Evolutionary conservation across 2,113 vertebrate genomes (phyloP), one percentile per base, ranked within the genome.

Genomic region (Coptodon rendalli): DNA sequence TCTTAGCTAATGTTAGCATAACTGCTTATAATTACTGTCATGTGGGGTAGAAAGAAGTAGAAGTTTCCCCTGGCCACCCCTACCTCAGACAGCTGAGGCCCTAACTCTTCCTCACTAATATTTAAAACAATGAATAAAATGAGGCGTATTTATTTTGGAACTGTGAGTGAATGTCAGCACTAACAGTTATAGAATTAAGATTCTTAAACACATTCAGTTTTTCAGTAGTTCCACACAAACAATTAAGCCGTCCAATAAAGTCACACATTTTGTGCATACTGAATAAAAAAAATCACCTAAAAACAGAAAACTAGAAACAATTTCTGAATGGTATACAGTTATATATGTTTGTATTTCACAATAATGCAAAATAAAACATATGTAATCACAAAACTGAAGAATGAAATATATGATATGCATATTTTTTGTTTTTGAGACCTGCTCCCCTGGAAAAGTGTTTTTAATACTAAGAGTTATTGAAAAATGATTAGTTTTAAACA

Each of bases 51-150:
- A 54, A 22, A 22, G 52, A 54, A 22, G 19, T 1, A 22, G 52
- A 53, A 0, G n/a, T 54, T 54, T 54, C 52, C 19, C 50, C n/a
- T 54, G 52, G 0, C 52, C 9, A 11, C n/a, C n/a, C 52, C n/a
- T 22, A 22, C 52, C 52, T 53, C 52, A 11, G 52, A 53, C 52
- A 53, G 52, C 19, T 10, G n/a, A 53, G 52, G 22, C 5, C 1
- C 50, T 53, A 17, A 10, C 4, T 3, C 9, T 22, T 22, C 52
- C 52, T 54, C 3, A 0, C 52, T 54, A 54, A 22, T 54, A 54
- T 22, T 54, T 22, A 54, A 54, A 54, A 22, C 5, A 22, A 53
- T n/a, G n/a, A 53, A 53, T 54, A 22, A 22, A 54, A 54, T 22
- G 3, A 54, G 52, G n/a, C 0, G 3, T 11, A 11, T 54, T 54